Evolutionary conservation across 2,797 vertebrate species (phyloP).

Genomic region (Spheniscus humboldti): DNA sequence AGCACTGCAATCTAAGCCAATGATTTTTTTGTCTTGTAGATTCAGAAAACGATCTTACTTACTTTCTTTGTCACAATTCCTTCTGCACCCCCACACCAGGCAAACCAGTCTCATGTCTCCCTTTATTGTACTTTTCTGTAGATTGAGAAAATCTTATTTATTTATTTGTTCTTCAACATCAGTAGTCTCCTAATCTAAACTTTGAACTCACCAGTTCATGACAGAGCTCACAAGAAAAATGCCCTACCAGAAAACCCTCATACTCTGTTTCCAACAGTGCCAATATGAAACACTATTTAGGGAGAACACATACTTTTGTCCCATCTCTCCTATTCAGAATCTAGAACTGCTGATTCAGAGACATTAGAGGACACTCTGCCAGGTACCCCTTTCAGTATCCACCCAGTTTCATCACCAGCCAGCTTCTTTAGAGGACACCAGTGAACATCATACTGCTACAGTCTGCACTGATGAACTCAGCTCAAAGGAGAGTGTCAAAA

Average conservation of each 20-base stretch:
- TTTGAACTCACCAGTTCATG: neutral
- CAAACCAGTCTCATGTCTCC: neutral
- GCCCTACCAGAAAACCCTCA: neutral
- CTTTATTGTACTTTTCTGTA: neutral
- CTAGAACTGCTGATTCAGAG: neutral
- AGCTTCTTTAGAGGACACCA: neutral
- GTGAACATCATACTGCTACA: neutral
- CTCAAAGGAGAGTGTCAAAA: neutral
- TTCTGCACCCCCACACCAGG: neutral
- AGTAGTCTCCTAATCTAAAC: neutral
- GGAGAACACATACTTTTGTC: neutral
- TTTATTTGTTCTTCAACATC: neutral
- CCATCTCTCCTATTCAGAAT: neutral
- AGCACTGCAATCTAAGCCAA: neutral
- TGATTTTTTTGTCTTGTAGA: neutral
- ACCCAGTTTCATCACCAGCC: neutral
- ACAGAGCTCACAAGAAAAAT: neutral
- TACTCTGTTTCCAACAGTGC: neutral
- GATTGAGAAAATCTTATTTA: neutral
- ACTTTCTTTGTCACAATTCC: neutral
- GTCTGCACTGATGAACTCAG: neutral
- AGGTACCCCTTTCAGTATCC: neutral
- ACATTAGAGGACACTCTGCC: neutral
- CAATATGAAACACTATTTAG: neutral
- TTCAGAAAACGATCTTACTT: neutral